Percentiles rank a stretch among this genome's conserved stretches.
Conservation (phyloP, 1,140 invertebrate genomes). For the Hetaerina americana region DNA sequence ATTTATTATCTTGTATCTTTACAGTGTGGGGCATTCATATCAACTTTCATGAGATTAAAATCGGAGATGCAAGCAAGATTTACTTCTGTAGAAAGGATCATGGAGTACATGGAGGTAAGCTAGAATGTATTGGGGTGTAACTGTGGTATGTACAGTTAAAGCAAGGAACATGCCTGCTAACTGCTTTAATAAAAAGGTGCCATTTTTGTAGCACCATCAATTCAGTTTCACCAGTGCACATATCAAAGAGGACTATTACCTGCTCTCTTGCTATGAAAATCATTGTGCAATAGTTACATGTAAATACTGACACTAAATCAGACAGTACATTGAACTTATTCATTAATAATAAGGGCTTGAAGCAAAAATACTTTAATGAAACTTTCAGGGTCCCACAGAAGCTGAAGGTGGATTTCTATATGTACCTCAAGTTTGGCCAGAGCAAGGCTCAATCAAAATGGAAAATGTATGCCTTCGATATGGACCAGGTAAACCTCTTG, state of each 20-base stretch:
- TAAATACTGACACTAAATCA: too few relatives aligned
- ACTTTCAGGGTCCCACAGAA: background rate
- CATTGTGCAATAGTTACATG: background rate
- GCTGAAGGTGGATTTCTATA: background rate
- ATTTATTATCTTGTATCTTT: too few relatives aligned
- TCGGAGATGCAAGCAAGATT: conserved; percentile 69
- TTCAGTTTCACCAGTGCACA: background rate
- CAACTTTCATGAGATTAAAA: background rate
- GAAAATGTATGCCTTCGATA: background rate
- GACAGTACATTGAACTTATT: too few relatives aligned
- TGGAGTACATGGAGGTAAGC: conserved; percentile 53
- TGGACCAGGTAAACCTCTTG: background rate
- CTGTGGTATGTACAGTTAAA: background rate
- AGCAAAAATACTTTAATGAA: background rate
- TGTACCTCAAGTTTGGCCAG: conserved; percentile 1
- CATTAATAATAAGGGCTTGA: too few relatives aligned
- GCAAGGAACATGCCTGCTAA: background rate
- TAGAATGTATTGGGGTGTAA: background rate
- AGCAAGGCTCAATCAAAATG: background rate
- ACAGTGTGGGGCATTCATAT: too few relatives aligned
- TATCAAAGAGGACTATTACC: background rate
- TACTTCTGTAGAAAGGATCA: conserved; percentile 62
- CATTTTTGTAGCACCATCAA: background rate
- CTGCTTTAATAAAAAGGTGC: background rate
- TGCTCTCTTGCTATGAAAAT: background rate